Evolutionary conservation across 2,888 invertebrate genomes (phyloP).

Genomic region (Mayetiola destructor): DNA sequence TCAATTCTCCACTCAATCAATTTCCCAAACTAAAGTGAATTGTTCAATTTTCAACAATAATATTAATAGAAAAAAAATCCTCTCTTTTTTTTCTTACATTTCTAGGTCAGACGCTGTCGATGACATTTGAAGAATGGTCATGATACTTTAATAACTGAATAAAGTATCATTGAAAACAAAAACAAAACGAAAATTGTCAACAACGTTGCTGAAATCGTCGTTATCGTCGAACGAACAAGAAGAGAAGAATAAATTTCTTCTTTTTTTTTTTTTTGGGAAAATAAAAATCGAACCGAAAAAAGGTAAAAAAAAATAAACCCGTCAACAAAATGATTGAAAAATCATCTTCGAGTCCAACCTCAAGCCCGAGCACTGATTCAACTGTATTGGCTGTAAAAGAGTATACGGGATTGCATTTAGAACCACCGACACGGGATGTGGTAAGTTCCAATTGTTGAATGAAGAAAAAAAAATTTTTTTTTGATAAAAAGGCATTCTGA

Average conservation of each 20-base stretch:
- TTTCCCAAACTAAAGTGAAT: too few relatives aligned
- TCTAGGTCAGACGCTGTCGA: background rate
- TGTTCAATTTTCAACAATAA: too few relatives aligned
- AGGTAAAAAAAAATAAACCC: background rate
- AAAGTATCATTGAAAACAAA: background rate
- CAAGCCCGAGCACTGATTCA: background rate
- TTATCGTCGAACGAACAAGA: constrained; percentile 5
- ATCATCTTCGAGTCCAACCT: background rate
- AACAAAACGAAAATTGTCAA: too few relatives aligned
- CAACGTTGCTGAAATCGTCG: background rate
- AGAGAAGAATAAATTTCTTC: too few relatives aligned
- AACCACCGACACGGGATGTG: constrained; percentile 22
- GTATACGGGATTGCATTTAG: constrained; percentile 22
- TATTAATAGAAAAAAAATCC: too few relatives aligned
- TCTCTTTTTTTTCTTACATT: background rate
- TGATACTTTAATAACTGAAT: background rate
- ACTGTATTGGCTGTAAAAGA: constrained; percentile 20
- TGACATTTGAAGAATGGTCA: constrained; percentile 1
- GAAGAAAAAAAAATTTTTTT: too few relatives aligned
- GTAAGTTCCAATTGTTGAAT: constrained; percentile 22
- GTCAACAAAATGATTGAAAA: background rate
- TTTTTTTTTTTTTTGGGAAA: too few relatives aligned
- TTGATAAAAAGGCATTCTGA: too few relatives aligned
- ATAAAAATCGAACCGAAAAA: background rate
- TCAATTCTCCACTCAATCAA: too few relatives aligned